phyloP scores from a whole-genome alignment of 2,888 invertebrate genomes.

The Hirudinaria manillensis region DNA sequence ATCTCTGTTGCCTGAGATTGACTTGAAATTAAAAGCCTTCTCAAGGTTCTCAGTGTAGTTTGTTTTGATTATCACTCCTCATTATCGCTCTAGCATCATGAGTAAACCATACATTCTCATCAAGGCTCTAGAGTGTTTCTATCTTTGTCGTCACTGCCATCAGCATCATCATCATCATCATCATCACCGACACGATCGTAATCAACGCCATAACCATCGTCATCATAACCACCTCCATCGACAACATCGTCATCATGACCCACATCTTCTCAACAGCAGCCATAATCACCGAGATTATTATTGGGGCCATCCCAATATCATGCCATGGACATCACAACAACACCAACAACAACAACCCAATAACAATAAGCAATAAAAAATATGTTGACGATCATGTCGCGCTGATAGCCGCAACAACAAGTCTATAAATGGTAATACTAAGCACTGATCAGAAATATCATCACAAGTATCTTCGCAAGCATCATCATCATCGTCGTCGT shows the following conservation, averaged over 20 bases:
- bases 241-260: background rate
- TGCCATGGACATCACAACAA: no score
- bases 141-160: background rate
- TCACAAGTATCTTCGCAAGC: background rate
- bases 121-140: background rate
- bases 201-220: background rate
- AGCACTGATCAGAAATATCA: background rate
- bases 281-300: background rate
- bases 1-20: no score
- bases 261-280: background rate
- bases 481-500: background rate
- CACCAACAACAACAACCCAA: background rate
- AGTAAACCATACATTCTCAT: no score
- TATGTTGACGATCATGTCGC: background rate
- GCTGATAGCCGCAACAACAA: background rate
- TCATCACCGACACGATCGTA: background rate
- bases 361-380: conserved; percentile 9
- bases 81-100: no score
- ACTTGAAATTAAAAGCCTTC: no score
- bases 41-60: no score
- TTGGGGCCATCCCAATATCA: no score
- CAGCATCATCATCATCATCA: background rate
- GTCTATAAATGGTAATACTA: background rate
- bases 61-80: no score
- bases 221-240: background rate